Base-by-base conservation (phyloP, 2,113 vertebrate genomes). In the Calonectris borealis region DNA sequence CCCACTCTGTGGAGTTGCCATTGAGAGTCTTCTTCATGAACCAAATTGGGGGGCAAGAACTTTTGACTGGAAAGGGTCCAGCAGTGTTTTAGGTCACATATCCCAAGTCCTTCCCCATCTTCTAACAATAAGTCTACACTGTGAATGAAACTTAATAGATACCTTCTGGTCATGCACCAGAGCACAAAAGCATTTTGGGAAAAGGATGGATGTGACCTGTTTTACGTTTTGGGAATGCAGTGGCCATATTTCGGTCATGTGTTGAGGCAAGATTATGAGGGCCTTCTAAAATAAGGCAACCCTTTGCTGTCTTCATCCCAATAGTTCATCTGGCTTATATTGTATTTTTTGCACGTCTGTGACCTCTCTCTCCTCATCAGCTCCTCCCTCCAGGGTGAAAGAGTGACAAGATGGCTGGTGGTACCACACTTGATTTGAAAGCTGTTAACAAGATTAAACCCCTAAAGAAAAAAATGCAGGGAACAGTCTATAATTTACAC, bases 121-220 rank as follows among this genome's bases (percentile, higher is more conserved):
- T 70, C 69, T 38, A 85, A 34, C 24, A 62, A 0, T 19, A 34
- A 17, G 10, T 57, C n/a, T 79, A 17, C 0, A 0, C 7, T 76
- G 10, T 69, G 49, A n/a, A 34, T 77, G 68, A 64, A 77, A 64
- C n/a, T 51, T 36, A 62, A 10, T 18, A 60, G 12, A 21, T 61
- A 14, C 20, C 2, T 73, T 52, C 36, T 69, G 27, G 31, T 65
- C 34, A 52, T 65, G 29, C 3, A 5, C 31, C 34, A 70, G 21
- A 73, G 5, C 13, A 88, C 25, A 71, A 55, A 68, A 44, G 2
- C 12, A 31, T 88, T 86, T 48, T 44, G 18, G 14, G 38, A 79
- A 17, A 77, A 68, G 17, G 22, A n/a, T 42, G 7, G 3, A 36
- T 49, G 14, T 62, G 32, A 32, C 6, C 18, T 48, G 9, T 57